Conservation (phyloP, 1,140 invertebrate genomes). For the Berghia stephanieae region DNA sequence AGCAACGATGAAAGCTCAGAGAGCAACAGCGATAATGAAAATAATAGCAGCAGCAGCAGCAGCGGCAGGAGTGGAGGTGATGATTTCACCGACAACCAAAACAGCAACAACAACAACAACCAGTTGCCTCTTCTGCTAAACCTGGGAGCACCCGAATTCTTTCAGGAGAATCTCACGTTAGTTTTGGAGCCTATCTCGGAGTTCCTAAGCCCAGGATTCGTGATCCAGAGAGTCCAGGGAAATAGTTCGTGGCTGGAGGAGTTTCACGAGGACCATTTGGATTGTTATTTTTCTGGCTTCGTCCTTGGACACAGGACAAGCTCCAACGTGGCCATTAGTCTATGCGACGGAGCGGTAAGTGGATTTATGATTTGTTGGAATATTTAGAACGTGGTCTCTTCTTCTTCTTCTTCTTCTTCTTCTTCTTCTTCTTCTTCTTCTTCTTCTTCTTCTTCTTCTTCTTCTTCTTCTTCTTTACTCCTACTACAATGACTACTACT, state of each 20-base stretch:
- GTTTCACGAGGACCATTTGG: conserved; percentile 42
- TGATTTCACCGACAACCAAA: no score
- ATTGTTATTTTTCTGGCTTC: conserved; percentile 77
- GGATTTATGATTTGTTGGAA: no score
- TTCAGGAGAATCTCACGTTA: conserved; percentile 28
- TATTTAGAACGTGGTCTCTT: no score
- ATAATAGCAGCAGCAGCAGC: no score
- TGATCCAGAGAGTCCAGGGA: conserved; percentile 42
- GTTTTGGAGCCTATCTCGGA: conserved; percentile 33
- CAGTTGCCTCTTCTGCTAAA: not conserved
- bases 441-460: no score
- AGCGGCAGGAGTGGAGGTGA: no score
- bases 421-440: no score
- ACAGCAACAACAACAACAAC: not conserved
- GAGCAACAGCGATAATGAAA: no score
- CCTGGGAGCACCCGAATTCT: conserved; percentile 23
- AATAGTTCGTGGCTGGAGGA: conserved; percentile 44
- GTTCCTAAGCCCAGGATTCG: conserved; percentile 43
- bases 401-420: no score
- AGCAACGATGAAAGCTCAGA: no score
- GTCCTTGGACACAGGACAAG: conserved; percentile 73
- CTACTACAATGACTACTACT: no score
- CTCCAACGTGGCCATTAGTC: conserved; percentile 76
- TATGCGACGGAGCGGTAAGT: conserved; percentile 83
- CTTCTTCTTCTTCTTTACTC: no score